Evolutionary conservation across 2,888 invertebrate genomes (phyloP), one percentile per base, ranked within the genome.

Genomic region (Augiades crinisus): DNA sequence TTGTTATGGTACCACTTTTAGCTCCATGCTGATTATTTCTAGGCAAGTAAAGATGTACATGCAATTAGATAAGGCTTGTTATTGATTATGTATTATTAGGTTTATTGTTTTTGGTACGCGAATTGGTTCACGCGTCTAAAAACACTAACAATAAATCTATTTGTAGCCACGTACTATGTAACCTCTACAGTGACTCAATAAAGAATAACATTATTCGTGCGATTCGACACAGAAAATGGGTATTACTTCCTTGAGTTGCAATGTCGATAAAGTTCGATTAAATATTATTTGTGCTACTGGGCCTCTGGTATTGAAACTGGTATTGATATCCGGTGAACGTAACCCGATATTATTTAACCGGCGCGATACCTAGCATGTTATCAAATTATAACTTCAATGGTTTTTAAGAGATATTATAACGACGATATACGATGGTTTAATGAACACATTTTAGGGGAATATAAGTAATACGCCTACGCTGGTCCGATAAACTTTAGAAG

Each of bases 321-420:
- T 50, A 50, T 50, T 43, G 27, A 50, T 50, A 43, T 50, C 49
- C 49, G 49, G 49, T 50, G 49, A 50, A 50, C 19, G 49, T 49
- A 41, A 41, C 34, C 17, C 12, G 49, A 49, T 47, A 47, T 47
- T 47, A 47, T 49, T 49, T 27, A 49, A 49, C 24, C 17, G 7
- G 17, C 16, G 19, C 40, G 7, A 31, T 19, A n/a, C n/a, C n/a
- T n/a, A 5, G 21, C 33, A 16, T 49, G 41, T 36, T 13, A 46
- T 22, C 24, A 36, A 22, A 34, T 46, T 24, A 45, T 34, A 10
- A 24, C 21, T 22, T 14, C 14, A n/a, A n/a, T n/a, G n/a, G n/a
- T n/a, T n/a, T n/a, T n/a, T n/a, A n/a, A n/a, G n/a, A n/a, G n/a
- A n/a, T n/a, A n/a, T n/a, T n/a, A n/a, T n/a, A n/a, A n/a, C n/a